These are phyloP conservation scores for Melipona quadrifasciata DNA, from an alignment of 1,140 invertebrate genomes.

Conservation along the genomic window DNA sequence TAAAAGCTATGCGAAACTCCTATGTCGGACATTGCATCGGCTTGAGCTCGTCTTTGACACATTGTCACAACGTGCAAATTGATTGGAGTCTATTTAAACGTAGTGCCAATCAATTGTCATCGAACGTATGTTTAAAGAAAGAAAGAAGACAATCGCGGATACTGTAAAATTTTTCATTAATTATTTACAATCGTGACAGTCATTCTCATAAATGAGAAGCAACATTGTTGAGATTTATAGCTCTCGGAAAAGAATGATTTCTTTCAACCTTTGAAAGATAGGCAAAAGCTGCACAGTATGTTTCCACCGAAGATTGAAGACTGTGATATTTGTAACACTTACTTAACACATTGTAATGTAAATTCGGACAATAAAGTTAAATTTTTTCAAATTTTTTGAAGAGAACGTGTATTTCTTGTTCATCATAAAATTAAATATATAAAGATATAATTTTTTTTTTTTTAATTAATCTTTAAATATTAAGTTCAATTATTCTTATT, in stretches of 20 bases:
- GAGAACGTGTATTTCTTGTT: background rate
- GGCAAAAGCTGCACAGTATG: too few species aligned
- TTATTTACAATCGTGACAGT: background rate
- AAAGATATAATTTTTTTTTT: too few species aligned
- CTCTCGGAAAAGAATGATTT: background rate
- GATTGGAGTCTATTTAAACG: background rate
- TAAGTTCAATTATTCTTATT: background rate
- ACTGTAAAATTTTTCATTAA: background rate
- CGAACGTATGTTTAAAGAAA: background rate
- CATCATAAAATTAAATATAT: too few species aligned
- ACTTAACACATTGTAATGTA: background rate
- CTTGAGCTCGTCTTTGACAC: conserved; percentile 23
- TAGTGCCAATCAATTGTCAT: background rate
- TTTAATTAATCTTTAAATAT: background rate
- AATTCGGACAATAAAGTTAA: background rate
- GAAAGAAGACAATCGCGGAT: background rate
- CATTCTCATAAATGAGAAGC: background rate
- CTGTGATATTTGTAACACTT: background rate
- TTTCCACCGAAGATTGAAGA: background rate
- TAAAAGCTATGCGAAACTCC: conserved; percentile 59
- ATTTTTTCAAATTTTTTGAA: background rate
- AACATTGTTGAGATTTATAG: background rate
- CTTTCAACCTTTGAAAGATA: too few species aligned
- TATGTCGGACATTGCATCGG: conserved; percentile 59
- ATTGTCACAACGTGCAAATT: conserved; percentile 13